Evolutionary conservation across 2,888 invertebrate genomes (phyloP).

Genomic region (Caenorhabditis zanzibari): DNA sequence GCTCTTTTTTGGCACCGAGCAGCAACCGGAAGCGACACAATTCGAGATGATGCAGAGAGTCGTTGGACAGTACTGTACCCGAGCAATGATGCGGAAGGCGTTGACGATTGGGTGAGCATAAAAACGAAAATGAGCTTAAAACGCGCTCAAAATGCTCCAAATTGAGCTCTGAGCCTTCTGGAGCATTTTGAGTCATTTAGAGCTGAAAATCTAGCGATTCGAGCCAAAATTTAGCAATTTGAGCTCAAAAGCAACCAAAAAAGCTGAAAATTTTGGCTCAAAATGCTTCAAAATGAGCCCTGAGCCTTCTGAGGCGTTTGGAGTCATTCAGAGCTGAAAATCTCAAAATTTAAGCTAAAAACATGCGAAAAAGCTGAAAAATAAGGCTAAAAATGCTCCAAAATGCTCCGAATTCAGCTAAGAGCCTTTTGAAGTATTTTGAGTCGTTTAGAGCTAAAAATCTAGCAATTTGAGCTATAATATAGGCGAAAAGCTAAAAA

Average conservation of each 20-base stretch:
- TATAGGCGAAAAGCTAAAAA: too few species aligned
- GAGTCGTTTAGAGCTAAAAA: background rate
- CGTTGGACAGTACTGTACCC: background rate
- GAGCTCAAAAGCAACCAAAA: background rate
- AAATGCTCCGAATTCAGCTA: background rate
- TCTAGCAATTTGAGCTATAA: too few species aligned
- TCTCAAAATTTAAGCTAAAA: too few species aligned
- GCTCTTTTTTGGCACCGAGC: slow-evolving; percentile 39
- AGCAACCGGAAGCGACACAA: slow-evolving; percentile 11
- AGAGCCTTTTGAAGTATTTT: background rate
- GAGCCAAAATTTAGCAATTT: background rate
- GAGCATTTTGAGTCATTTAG: background rate
- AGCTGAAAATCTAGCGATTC: background rate
- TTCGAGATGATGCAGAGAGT: slow-evolving; percentile 45
- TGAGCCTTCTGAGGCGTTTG: background rate
- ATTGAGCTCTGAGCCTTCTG: background rate
- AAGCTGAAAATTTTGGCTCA: background rate
- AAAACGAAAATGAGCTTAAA: background rate
- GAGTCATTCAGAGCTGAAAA: background rate
- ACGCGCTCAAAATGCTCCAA: background rate
- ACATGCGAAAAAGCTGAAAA: too few species aligned
- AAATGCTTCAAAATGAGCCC: background rate
- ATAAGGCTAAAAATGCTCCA: background rate
- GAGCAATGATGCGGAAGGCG: slow-evolving; percentile 16
- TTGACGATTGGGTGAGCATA: too few species aligned